Evolutionary conservation across 2,797 vertebrate species (phyloP), one percentile per base, ranked within the genome.

Genomic region (Sitta carolinensis): DNA sequence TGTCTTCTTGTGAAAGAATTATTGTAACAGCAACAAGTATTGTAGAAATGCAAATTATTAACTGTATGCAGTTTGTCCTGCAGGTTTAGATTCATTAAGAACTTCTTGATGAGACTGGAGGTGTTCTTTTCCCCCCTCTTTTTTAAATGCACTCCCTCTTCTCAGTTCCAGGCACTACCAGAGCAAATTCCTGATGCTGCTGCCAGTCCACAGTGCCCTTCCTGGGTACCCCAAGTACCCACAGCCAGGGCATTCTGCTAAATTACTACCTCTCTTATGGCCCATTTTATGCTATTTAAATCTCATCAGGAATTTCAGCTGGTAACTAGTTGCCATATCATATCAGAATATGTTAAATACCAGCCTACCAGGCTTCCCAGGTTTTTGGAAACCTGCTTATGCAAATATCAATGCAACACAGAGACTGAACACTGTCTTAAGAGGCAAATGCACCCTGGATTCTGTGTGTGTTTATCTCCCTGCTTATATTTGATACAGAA

Each of bases 51-150:
- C 74, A 43, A 17, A 1, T 51, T 73, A n/a, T 69, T 67, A 51
- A 67, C 48, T 9, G 8, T 16, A 50, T 48, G 63, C 48, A 38
- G 34, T 67, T 94, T 83, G 47, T 77, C 34, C 59, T 63, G 36
- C 34, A 84, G 81, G 36, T 89, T 79, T 82, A 76, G n/a, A 63
- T 63, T 45, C 17, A 38, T 55, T 43, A 70, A 45, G n/a, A n/a
- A 48, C 29, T 72, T 69, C 30, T 34, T 55, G 70, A 50, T 82
- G 36, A 87, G 55, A 38, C 13, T 73, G 42, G 3, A 17, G 9
- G 16, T 16, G 48, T 2, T 47, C 13, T 16, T 17, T 29, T 2
- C 3, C 15, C 5, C 4, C 4, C 1, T 5, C 3, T 57, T 76
- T 80, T 89, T 68, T 64, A 14, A 54, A 36, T 8, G 9, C 25